Conservation (phyloP, 2,797 vertebrate species). For the Limosa lapponica region DNA sequence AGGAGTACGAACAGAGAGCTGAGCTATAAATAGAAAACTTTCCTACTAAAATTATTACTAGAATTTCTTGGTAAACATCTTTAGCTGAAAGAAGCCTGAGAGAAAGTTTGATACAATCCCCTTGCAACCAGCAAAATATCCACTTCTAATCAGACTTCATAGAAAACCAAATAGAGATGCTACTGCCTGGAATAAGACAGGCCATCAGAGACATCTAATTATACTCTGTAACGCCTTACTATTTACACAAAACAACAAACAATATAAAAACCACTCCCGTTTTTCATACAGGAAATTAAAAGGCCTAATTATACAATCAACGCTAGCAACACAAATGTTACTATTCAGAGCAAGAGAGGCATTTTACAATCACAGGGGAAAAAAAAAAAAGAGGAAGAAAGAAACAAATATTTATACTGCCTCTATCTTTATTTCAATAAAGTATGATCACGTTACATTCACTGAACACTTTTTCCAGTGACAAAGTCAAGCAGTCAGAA, state of each 20-base stretch:
- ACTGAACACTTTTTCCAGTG: not conserved
- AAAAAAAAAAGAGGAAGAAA: not conserved
- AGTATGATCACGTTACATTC: not conserved
- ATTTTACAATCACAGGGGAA: not conserved
- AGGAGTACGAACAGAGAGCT: not conserved
- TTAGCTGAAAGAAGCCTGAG: constrained; percentile 7
- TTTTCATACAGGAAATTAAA: constrained; percentile 51
- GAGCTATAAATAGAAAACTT: constrained; percentile 23
- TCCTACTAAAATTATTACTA: constrained; percentile 27
- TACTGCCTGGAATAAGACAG: not conserved
- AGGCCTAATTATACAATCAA: constrained; percentile 15
- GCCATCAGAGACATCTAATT: constrained; percentile 24
- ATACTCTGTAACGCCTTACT: not conserved
- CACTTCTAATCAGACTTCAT: not conserved
- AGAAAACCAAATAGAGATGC: not conserved
- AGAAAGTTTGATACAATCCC: not conserved
- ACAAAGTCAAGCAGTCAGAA: not conserved
- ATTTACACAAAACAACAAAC: constrained; percentile 22
- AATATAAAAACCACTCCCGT: not conserved
- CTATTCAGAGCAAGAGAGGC: not conserved
- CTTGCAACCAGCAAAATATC: not conserved
- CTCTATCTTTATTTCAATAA: not conserved
- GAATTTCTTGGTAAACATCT: constrained; percentile 38
- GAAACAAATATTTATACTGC: not conserved
- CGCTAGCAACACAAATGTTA: constrained; percentile 7